Evolutionary conservation across 1,140 invertebrate genomes (phyloP).

Genomic region (Himalopsyche phryganea): DNA sequence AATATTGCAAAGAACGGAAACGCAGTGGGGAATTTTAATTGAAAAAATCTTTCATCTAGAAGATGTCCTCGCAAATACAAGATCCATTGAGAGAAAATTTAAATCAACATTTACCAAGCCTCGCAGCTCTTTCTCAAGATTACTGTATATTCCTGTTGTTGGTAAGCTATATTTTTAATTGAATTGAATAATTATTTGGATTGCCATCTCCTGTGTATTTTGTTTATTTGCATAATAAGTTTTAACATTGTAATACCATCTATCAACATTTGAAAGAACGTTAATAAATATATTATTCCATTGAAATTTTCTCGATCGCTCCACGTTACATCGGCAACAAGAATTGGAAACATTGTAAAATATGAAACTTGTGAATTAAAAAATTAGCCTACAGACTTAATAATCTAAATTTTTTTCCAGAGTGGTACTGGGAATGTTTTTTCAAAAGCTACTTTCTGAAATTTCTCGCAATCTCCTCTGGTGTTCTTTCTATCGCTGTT

Average conservation of each 20-base stretch:
- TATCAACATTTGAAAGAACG: no score
- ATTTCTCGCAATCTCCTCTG: constrained; percentile 68
- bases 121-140: constrained; percentile 53
- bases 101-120: constrained; percentile 69
- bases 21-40: constrained; percentile 87
- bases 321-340: no score
- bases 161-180: constrained; percentile 47
- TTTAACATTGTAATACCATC: no score
- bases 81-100: constrained; percentile 71
- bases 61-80: constrained; percentile 80
- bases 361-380: no score
- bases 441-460: constrained; percentile 73
- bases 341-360: no score
- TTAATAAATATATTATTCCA: no score
- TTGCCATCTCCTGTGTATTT: neutral
- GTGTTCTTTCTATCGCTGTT: constrained; percentile 80
- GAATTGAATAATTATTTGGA: neutral
- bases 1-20: constrained; percentile 83
- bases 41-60: constrained; percentile 79
- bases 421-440: constrained; percentile 95
- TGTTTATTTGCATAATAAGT: no score
- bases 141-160: constrained; percentile 64
- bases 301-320: no score
- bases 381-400: no score
- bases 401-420: constrained; percentile 60